Evolutionary conservation across 2,113 vertebrate genomes (phyloP), one percentile per base, ranked within the genome.

Genomic region (Trogon melanurus): DNA sequence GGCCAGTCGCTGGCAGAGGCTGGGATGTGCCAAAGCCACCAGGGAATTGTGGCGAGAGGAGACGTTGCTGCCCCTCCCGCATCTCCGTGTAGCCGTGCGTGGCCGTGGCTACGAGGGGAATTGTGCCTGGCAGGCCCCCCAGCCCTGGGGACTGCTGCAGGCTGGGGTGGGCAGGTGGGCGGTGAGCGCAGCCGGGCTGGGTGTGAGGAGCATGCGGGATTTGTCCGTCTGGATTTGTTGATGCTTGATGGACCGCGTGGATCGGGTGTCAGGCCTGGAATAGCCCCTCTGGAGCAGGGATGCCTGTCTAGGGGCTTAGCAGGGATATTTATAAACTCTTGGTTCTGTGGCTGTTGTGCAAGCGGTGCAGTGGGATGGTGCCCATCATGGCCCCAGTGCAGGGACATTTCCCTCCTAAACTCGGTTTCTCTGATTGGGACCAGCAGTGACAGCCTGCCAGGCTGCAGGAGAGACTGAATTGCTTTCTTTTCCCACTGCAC

Each of bases 211-310:
- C 27, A 1, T 2, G 53, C 47, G 0, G 13, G 86, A 13, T 87
- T 78, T 74, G 16, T 84, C 85, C 0, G 5, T 48, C 25, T 0
- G 29, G 58, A 70, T 87, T 79, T 51, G 36, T 64, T 45, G 97
- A 95, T 93, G 91, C 95, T 95, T 58, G 82, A 90, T 96, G 97
- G 96, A 85, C 66, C 5, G 22, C 2, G 13, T 36, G 95, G 96
- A 97, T 98, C 85, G 3, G 76, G 85, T 98, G 95, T 97, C 98
- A 89, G 36, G 94, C 94, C 96, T 93, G 94, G 97, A 98, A 98
- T 98, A 98, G 95, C 95, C 97, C 85, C 1, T 66, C 64, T 3
- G 30, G 81, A 32, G 58, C 81, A 78, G n/a, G 34, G 38, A 86
- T 41, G 79, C 60, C 47, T 34, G 41, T 61, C 60, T 47, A 11